phyloP scores from a whole-genome alignment of 2,113 vertebrate species.

The Ictidomys tridecemlineatus region DNA sequence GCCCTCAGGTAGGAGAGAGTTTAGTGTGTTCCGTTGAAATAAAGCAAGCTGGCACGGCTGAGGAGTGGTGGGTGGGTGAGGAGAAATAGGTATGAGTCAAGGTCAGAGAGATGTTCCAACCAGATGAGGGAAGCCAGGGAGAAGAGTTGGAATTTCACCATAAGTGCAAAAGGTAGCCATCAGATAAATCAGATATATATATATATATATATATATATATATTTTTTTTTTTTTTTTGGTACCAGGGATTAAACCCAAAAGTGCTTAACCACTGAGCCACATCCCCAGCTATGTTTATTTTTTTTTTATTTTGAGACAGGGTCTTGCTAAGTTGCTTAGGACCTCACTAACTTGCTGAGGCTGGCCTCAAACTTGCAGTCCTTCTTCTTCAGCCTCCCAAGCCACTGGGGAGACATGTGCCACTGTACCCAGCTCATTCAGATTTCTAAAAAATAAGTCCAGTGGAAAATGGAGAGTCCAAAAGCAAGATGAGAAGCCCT shows the following conservation, averaged over 20 bases:
- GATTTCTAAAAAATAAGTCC: not conserved
- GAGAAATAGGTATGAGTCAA: not conserved
- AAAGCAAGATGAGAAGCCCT: not conserved
- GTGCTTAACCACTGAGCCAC: no score
- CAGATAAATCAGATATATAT: not conserved
- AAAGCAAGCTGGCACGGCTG: not conserved
- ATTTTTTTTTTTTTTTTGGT: no score
- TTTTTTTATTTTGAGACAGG: no score
- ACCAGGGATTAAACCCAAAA: no score
- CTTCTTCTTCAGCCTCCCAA: no score
- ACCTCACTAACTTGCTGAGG: no score
- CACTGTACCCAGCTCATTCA: not conserved
- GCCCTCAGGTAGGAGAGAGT: not conserved
- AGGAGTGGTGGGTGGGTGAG: not conserved
- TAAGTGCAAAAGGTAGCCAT: not conserved
- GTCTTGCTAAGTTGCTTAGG: no score
- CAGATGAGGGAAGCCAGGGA: not conserved
- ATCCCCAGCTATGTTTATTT: no score
- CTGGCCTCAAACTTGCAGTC: no score
- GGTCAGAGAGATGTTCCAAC: not conserved
- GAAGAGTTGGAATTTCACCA: not conserved
- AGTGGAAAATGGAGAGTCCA: not conserved
- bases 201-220: no score
- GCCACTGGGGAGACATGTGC: no score
- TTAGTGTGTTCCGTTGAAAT: no score